phyloP scores from a whole-genome alignment of 2,797 vertebrate species.

The Megaceryle alcyon region DNA sequence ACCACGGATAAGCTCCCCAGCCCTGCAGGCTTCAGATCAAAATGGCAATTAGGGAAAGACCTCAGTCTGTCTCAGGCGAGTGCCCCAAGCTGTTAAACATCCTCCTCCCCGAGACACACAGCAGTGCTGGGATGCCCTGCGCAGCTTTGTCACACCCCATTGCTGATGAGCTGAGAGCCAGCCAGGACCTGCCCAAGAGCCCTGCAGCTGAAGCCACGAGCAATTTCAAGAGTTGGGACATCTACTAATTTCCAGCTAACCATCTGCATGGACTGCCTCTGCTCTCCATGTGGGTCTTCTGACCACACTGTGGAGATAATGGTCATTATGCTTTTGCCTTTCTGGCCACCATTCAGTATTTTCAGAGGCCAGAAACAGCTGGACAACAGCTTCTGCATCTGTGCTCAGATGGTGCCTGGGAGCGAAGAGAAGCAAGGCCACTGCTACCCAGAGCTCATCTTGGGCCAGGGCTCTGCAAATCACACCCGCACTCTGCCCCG shows the following conservation, averaged over 20 bases:
- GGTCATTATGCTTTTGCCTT: background rate
- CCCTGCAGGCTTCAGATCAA: background rate
- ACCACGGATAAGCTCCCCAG: background rate
- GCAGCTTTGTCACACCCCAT: background rate
- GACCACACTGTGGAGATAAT: background rate
- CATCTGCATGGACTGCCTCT: background rate
- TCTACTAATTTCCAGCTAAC: background rate
- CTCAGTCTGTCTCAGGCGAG: background rate
- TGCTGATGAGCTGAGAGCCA: background rate
- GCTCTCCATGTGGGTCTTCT: background rate
- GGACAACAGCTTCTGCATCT: background rate
- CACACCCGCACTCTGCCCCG: rapidly evolving
- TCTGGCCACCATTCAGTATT: background rate
- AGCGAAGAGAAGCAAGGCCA: background rate
- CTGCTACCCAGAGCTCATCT: background rate
- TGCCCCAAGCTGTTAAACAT: background rate
- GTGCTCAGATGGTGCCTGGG: background rate
- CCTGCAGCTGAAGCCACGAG: background rate
- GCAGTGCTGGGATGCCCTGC: background rate
- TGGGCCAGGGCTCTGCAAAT: background rate
- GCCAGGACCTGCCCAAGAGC: background rate
- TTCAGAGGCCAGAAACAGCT: background rate
- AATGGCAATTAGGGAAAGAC: background rate
- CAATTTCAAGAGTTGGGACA: background rate
- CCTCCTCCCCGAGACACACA: background rate